Conservation (phyloP, 2,888 invertebrate species). For the Lottia gigantea region DNA sequence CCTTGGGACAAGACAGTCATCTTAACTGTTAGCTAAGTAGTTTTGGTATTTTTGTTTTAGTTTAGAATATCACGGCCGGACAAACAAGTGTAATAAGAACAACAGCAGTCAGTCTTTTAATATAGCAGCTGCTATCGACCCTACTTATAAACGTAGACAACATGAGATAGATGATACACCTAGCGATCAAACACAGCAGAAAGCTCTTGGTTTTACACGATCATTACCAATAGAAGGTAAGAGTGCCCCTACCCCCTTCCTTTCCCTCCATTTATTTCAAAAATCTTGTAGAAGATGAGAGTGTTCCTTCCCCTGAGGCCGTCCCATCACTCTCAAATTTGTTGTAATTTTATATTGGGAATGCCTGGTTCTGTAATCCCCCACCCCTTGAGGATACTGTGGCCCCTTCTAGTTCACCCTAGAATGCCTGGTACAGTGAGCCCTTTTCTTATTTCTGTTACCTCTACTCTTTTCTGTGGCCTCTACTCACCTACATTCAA, state of each 20-base stretch:
- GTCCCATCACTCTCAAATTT: too few relatives aligned
- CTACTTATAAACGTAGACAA: conserved; percentile 52
- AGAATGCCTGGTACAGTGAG: too few relatives aligned
- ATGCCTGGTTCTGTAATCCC: too few relatives aligned
- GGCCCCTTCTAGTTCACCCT: too few relatives aligned
- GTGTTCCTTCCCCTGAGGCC: too few relatives aligned
- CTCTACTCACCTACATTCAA: too few relatives aligned
- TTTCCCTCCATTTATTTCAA: conserved; percentile 35
- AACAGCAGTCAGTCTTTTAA: conserved; percentile 37
- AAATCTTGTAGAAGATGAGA: conserved; percentile 36
- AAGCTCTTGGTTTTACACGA: conserved; percentile 43
- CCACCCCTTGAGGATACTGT: too few relatives aligned
- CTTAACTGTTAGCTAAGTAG: too few relatives aligned
- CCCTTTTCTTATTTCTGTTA: too few relatives aligned
- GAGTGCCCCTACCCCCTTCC: not conserved
- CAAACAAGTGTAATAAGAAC: not conserved
- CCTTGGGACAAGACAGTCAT: too few relatives aligned
- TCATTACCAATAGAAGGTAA: conserved; percentile 41
- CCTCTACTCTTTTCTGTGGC: too few relatives aligned
- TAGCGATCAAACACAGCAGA: conserved; percentile 39
- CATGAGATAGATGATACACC: conserved; percentile 28
- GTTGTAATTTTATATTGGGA: too few relatives aligned
- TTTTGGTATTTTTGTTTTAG: not conserved
- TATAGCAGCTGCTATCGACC: conserved; percentile 60
- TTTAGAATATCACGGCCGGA: not conserved